Evolutionary conservation across 53 echinoderm and acorn worm species (phyloP).

Genomic region (Paracentrotus lividus): DNA sequence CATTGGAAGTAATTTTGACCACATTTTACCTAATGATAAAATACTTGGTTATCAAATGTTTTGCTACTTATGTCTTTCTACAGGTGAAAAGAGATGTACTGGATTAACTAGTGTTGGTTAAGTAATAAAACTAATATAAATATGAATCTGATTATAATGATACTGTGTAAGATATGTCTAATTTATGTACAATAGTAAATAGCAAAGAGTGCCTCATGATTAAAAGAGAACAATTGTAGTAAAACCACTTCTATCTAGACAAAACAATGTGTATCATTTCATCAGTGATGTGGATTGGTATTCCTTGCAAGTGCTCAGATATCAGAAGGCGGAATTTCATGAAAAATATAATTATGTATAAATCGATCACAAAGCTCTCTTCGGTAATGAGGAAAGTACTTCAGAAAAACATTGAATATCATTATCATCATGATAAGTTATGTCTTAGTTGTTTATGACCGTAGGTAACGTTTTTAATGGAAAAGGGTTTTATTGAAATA

Average conservation of each 20-base stretch:
- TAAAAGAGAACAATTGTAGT: neutral
- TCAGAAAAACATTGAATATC: too few species aligned
- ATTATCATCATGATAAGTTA: too few species aligned
- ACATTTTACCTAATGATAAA: neutral
- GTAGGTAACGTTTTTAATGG: too few species aligned
- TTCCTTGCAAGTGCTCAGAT: neutral
- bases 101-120: neutral
- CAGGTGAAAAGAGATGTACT: neutral
- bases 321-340: too few species aligned
- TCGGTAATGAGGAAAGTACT: too few species aligned
- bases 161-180: conserved; percentile 15
- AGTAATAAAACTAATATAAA: neutral
- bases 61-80: neutral
- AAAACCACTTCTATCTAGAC: neutral
- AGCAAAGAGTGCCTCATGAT: conserved; percentile 24
- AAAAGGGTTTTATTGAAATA: too few species aligned
- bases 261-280: neutral
- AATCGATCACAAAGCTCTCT: too few species aligned
- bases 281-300: neutral
- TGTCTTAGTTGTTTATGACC: too few species aligned
- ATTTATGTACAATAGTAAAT: conserved; percentile 7
- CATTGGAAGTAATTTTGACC: neutral
- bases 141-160: neutral
- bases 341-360: too few species aligned
- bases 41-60: neutral